Percentiles rank a stretch among this genome's conserved stretches.
Conservation (phyloP, 2,797 vertebrate species). For the Enteromius trimaculatus region DNA sequence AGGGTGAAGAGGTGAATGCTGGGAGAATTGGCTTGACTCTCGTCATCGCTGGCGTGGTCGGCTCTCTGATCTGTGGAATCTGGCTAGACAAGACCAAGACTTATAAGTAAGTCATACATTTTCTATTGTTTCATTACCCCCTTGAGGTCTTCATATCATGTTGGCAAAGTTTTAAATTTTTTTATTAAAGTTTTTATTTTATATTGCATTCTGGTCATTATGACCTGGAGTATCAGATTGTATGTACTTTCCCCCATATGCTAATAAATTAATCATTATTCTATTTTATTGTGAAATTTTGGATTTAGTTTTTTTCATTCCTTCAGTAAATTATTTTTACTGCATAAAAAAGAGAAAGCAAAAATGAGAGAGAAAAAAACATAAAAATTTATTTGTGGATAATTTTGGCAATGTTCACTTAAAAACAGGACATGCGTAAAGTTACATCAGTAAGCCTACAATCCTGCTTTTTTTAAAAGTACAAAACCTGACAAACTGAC, state of each 20-base stretch:
- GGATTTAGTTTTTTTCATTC: background rate
- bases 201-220: background rate
- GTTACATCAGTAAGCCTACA: background rate
- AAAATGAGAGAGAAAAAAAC: too few species aligned
- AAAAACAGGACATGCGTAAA: background rate
- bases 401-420: too few species aligned
- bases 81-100: conserved; percentile 90
- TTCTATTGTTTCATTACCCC: background rate
- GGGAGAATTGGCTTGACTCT: conserved; percentile 96
- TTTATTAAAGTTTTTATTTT: background rate
- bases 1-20: conserved; percentile 95
- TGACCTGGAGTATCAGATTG: background rate
- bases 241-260: background rate
- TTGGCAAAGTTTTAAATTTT: background rate
- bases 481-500: background rate
- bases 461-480: background rate
- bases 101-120: conserved; percentile 50
- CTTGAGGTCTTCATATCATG: background rate
- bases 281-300: background rate
- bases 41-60: conserved; percentile 88
- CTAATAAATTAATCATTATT: background rate
- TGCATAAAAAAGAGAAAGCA: too few species aligned
- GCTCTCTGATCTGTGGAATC: conserved; percentile 90
- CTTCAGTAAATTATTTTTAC: background rate
- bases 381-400: too few species aligned